Evolutionary conservation across 2,888 invertebrate species (phyloP).

Genomic region (Helobdella robusta): DNA sequence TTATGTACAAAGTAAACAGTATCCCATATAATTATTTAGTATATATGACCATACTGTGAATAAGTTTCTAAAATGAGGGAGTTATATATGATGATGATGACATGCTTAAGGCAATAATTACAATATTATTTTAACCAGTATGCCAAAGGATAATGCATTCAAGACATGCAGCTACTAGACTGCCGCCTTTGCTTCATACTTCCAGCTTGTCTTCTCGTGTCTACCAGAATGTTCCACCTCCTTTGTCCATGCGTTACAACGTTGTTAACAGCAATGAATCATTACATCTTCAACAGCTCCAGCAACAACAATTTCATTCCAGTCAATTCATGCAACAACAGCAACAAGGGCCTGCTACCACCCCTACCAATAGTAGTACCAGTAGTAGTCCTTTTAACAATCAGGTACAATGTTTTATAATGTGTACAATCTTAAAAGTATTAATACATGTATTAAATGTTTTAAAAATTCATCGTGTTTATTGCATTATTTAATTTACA

Average conservation of each 20-base stretch:
- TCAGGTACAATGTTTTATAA: slow-evolving; percentile 8
- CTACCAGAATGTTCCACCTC: slow-evolving; percentile 22
- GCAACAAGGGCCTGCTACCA: not conserved
- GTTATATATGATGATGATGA: too few relatives aligned
- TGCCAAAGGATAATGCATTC: slow-evolving; percentile 87
- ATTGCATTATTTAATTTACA: too few relatives aligned
- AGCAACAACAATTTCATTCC: slow-evolving; percentile 19
- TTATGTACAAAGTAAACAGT: too few relatives aligned
- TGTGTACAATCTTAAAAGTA: too few relatives aligned
- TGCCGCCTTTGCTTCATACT: slow-evolving; percentile 18
- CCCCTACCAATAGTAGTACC: slow-evolving; percentile 19
- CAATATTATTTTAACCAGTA: too few relatives aligned
- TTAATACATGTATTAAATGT: too few relatives aligned
- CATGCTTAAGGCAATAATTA: too few relatives aligned
- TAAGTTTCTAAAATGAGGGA: too few relatives aligned
- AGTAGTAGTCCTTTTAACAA: slow-evolving; percentile 24
- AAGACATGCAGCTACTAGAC: slow-evolving; percentile 47
- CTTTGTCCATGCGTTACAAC: slow-evolving; percentile 11
- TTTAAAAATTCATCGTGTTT: too few relatives aligned
- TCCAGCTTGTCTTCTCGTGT: slow-evolving; percentile 19
- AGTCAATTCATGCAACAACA: not conserved
- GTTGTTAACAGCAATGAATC: too few relatives aligned
- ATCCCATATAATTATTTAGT: too few relatives aligned
- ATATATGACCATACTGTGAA: too few relatives aligned
- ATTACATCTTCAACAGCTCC: slow-evolving; percentile 3